Evolutionary conservation across 2,888 invertebrate species (phyloP), one percentile per base, ranked within the genome.

Genomic region (Xylophagus ater): DNA sequence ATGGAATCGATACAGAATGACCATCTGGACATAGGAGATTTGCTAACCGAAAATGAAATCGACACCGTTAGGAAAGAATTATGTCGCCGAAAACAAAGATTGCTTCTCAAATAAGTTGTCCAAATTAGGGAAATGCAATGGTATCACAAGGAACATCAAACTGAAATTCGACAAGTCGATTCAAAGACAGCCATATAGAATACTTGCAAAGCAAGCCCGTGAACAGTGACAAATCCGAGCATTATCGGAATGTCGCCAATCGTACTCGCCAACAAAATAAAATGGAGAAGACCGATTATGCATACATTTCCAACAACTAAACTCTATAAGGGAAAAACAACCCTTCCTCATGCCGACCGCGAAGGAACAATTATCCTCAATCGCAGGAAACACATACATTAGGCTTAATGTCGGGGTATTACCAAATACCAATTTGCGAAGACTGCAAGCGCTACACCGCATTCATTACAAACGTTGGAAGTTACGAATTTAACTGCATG

Each of bases 331-430:
- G 0, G 49, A 54, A 4, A 51, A 52, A 2, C 55, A 57, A 34
- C 41, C 51, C 13, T 58, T 55, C 37, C 60, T 59, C 0, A 46
- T 62, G 40, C 57, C 62, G 2, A 48, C 53, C 14, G 58, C 64
- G 3, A 55, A 59, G 15, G 62, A 65, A 14, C 49, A 59, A 42
- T 39, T 59, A 6, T 53, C 56, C 20, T 42, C 48, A 9, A 33
- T 62, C 9, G 38, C 50, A 2, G 55, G 53, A 0, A 49, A 51
- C 25, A 36, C 37, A 5, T 44, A 49, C 51, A 2, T 41, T 62
- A 1, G 58, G 62, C 32, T 31, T 57, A 14, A 51, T 50, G 36
- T 47, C 49, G 6, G 59, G 56, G 0, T 56, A 56, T 40, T 52
- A 54, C 25, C 59, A 61, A 39, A 56, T 62, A 4, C 54, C 50